Evolutionary conservation across 2,888 invertebrate genomes (phyloP).

Genomic region (Sesia bembeciformis): DNA sequence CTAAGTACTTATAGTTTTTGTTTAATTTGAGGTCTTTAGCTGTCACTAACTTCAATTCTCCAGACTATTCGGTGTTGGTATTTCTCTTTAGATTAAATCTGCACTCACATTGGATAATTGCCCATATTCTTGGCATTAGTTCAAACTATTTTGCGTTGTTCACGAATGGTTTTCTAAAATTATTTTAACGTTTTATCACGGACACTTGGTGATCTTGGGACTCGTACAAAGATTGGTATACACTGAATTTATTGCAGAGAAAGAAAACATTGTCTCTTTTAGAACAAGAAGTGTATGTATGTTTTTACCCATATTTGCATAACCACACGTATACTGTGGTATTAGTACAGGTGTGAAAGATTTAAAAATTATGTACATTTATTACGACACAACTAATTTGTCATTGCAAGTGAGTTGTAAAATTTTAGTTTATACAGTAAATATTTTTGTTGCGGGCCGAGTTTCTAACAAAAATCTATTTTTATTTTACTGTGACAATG

Average conservation of each 20-base stretch:
- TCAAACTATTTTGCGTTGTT: slow-evolving; percentile 56
- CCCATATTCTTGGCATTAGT: slow-evolving; percentile 46
- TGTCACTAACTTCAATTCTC: too few species aligned
- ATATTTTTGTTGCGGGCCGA: too few species aligned
- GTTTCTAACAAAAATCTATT: too few species aligned
- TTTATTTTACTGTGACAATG: too few species aligned
- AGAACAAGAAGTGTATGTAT: background rate
- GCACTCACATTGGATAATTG: slow-evolving; percentile 34
- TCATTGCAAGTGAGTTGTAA: too few species aligned
- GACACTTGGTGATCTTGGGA: slow-evolving; percentile 1
- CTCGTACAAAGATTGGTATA: background rate
- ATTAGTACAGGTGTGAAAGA: background rate
- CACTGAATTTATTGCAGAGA: background rate
- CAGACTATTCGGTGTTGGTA: background rate
- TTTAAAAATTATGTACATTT: too few species aligned
- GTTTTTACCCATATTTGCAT: background rate
- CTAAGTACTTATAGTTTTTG: too few species aligned
- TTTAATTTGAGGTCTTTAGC: too few species aligned
- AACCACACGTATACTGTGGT: background rate
- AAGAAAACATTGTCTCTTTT: background rate
- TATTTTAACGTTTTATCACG: slow-evolving; percentile 36
- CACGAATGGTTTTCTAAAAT: slow-evolving; percentile 40
- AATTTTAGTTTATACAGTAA: too few species aligned
- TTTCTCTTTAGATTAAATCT: slow-evolving; percentile 26
- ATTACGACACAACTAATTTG: too few species aligned